phyloP scores from a whole-genome alignment of 2,888 invertebrate species.

The Hydroisotoma schaefferi region DNA sequence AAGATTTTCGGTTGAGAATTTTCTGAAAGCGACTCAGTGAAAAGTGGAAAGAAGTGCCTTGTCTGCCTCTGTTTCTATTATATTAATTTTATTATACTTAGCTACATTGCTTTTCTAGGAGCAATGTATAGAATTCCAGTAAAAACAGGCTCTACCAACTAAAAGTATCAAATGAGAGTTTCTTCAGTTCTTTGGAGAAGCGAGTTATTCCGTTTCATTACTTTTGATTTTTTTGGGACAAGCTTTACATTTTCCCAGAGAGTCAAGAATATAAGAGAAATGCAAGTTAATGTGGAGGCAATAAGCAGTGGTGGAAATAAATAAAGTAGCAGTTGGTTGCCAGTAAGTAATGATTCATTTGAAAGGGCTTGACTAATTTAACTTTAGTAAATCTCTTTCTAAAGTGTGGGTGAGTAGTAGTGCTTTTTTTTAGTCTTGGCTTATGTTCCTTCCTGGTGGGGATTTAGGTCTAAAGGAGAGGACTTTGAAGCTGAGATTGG shows the following conservation, averaged over 20 bases:
- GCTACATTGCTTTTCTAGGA: not conserved
- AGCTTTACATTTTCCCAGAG: not conserved
- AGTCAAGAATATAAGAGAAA: too few species aligned
- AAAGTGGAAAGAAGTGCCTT: not conserved
- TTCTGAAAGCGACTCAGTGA: not conserved
- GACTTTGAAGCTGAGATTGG: too few species aligned
- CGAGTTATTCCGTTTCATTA: constrained; percentile 1
- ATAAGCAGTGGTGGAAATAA: too few species aligned
- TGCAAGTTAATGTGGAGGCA: too few species aligned
- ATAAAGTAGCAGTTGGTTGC: constrained; percentile 2
- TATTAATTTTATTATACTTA: not conserved
- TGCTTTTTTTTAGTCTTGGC: not conserved
- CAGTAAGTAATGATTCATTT: not conserved
- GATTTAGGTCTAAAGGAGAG: too few species aligned
- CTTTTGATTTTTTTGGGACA: not conserved
- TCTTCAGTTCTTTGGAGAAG: not conserved
- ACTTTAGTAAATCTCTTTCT: too few species aligned
- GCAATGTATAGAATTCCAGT: too few species aligned
- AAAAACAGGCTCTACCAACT: too few species aligned
- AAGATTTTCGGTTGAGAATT: constrained; percentile 8
- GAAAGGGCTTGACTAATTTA: too few species aligned
- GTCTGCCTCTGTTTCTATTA: not conserved
- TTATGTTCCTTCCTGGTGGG: too few species aligned
- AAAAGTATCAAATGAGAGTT: too few species aligned
- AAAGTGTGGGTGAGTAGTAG: constrained; percentile 3